Conservation (phyloP, 2,113 vertebrate species). For the Phaethon lepturus region DNA sequence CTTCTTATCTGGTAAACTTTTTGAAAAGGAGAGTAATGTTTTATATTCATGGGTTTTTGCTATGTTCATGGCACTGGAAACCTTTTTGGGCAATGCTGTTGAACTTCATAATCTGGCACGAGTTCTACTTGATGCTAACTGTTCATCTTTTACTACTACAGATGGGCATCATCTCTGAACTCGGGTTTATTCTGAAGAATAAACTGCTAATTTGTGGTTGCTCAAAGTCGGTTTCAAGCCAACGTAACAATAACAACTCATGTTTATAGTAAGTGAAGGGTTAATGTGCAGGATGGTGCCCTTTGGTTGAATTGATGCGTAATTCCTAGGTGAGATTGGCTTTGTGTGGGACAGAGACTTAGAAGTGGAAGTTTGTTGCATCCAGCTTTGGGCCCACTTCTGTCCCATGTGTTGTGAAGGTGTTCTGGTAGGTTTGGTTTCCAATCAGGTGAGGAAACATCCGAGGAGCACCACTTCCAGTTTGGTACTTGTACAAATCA, state of each 20-base stretch:
- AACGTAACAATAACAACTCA: neutral
- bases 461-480: neutral
- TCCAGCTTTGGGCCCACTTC: neutral
- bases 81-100: neutral
- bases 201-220: neutral
- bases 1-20: neutral
- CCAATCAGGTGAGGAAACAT: neutral
- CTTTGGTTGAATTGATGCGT: neutral
- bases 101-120: neutral
- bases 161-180: neutral
- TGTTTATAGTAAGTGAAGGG: neutral
- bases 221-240: neutral
- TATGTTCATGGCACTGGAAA: neutral
- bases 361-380: neutral
- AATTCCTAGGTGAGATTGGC: neutral
- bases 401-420: accelerated
- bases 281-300: neutral
- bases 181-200: neutral
- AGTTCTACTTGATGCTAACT: neutral
- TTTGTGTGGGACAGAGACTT: neutral
- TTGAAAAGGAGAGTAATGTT: neutral
- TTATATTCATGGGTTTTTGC: neutral
- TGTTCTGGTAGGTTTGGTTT: neutral
- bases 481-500: neutral
- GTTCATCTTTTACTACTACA: neutral